A percentile compares a stretch with the other conserved stretches of the same genome.
Evolutionary conservation across 23 tunicate genomes (phyloP).

Genomic region (Corella eumyota): DNA sequence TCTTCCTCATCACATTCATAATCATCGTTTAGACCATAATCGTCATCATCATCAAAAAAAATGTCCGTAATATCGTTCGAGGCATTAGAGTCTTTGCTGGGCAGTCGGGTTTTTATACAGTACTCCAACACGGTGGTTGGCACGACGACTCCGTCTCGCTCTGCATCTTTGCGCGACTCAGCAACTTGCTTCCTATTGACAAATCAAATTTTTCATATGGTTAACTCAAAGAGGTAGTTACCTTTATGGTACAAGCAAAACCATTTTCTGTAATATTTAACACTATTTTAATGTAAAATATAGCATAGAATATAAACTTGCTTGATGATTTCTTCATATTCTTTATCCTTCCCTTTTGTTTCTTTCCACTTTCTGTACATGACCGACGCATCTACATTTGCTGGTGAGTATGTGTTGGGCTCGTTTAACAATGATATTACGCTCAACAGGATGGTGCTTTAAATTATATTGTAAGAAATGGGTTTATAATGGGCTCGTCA

Average conservation of each 20-base stretch:
- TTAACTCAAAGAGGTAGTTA: background rate
- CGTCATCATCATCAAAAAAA: constrained; percentile 60
- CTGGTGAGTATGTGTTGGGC: constrained; percentile 96
- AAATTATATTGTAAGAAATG: too few species aligned
- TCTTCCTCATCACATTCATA: constrained; percentile 78
- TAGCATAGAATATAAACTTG: too few species aligned
- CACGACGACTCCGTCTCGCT: constrained; percentile 71
- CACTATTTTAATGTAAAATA: too few species aligned
- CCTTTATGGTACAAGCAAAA: too few species aligned
- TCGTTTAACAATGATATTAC: constrained; percentile 93
- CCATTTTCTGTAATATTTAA: too few species aligned
- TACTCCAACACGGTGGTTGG: constrained; percentile 90
- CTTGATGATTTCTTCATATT: constrained; percentile 84
- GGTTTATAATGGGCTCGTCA: too few species aligned
- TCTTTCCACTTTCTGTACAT: constrained; percentile 96
- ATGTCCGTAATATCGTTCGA: constrained; percentile 59
- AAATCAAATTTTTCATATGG: background rate
- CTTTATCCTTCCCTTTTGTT: constrained; percentile 80
- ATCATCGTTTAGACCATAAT: constrained; percentile 37
- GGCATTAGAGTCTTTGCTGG: constrained; percentile 76
- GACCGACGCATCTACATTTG: constrained; percentile 97
- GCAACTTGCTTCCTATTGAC: constrained; percentile 70
- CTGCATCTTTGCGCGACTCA: constrained; percentile 87
- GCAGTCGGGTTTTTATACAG: constrained; percentile 75
- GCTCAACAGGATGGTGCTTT: constrained; percentile 77